phyloP scores from a whole-genome alignment of 2,113 vertebrate genomes.

The Trichechus manatus region DNA sequence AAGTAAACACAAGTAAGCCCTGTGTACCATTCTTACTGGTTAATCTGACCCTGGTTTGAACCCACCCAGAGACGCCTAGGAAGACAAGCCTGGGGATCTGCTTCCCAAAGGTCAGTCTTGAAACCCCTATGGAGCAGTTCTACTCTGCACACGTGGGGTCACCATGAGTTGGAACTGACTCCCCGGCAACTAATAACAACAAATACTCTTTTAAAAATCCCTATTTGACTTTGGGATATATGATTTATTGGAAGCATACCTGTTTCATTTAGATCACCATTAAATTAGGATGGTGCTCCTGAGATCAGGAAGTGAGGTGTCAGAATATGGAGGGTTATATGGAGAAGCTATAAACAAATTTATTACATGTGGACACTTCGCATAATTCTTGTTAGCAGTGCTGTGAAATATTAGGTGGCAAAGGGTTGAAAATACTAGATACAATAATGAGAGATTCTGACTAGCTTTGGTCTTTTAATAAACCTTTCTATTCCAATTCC shows the following conservation, averaged over 20 bases:
- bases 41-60: no score
- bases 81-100: background rate
- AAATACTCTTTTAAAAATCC: background rate
- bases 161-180: background rate
- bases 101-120: background rate
- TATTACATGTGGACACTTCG: background rate
- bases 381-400: background rate
- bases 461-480: conserved; percentile 4
- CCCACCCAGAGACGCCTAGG: background rate
- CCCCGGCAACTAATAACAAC: background rate
- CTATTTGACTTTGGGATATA: conserved; percentile 21
- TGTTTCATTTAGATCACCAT: conserved; percentile 34
- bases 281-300: background rate
- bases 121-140: background rate
- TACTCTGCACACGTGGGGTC: no score
- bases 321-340: background rate
- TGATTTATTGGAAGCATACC: background rate
- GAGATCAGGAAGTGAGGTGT: background rate
- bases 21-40: no score
- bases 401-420: background rate
- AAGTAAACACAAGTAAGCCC: no score
- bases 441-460: conserved; percentile 27
- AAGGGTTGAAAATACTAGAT: conserved; percentile 33
- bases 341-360: conserved; percentile 28
- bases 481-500: conserved; percentile 35